A percentile compares a stretch with the other conserved stretches of the same genome.
These are phyloP conservation scores for Trochalopteron elliotii DNA, from an alignment of 2,113 vertebrate genomes.

Conservation along the genomic window DNA sequence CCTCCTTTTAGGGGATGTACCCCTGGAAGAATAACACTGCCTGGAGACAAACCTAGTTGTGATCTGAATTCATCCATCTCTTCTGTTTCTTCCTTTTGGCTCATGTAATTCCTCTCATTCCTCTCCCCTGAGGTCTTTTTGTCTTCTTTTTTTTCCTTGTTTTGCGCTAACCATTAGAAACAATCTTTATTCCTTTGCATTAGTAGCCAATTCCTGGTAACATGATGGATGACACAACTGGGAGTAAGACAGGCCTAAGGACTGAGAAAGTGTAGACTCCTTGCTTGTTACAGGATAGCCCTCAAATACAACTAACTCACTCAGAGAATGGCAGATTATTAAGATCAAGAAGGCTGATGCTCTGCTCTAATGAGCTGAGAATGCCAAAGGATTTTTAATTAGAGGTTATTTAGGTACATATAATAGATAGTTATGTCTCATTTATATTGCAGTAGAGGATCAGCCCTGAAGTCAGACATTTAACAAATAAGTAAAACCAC, in stretches of 20 bases:
- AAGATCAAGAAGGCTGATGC: not conserved
- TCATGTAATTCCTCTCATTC: not conserved
- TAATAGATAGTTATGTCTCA: constrained; percentile 1
- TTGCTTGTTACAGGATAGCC: not conserved
- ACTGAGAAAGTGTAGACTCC: not conserved
- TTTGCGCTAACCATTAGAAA: not conserved
- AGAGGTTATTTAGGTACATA: not conserved
- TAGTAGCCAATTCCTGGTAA: not conserved
- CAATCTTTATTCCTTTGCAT: not conserved
- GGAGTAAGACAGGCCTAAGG: not conserved
- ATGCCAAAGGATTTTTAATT: not conserved
- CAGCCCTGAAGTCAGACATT: not conserved
- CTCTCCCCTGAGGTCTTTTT: not conserved
- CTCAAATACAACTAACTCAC: not conserved
- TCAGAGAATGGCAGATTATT: not conserved
- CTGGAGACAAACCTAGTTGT: not conserved
- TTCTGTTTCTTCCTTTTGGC: not conserved
- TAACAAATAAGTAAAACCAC: not conserved
- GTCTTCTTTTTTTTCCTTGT: not conserved
- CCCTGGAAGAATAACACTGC: not conserved
- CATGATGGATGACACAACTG: not conserved
- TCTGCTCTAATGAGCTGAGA: not conserved
- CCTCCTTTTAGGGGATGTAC: not conserved
- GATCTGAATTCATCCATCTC: not conserved
- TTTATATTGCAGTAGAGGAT: not conserved